Base-by-base conservation (phyloP, 1,140 invertebrate species). In the Habropoda laboriosa region DNA sequence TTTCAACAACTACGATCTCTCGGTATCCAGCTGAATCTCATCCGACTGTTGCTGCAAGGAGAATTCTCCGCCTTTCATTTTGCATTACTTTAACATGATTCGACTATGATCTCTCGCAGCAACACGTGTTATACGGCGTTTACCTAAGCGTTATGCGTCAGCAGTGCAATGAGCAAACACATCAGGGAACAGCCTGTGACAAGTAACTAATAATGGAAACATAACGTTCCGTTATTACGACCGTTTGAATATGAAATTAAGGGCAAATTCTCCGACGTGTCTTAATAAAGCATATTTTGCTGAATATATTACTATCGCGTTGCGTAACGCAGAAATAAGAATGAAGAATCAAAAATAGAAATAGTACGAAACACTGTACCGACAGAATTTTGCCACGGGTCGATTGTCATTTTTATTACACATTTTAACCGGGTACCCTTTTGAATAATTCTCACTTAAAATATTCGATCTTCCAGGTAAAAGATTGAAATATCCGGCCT, bases 31-130 rank as follows among this genome's bases (percentile, higher is more conserved):
- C 2, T 38, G 10, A 32, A 70, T 61, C 30, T 47, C 27, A 60
- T 71, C 32, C 32, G n/a, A 60, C 42, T 16, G 10, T 12, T 2
- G 32, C 35, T 38, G 21, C 18, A 42, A 40, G 53, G 51, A 57
- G 35, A 49, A 57, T 51, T 49, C 66, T 27, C 10, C 21, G 51
- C 63, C 63, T 71, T 49, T 78, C 64, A 45, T 57, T 57, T 70
- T 10, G 24, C n/a, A 35, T 51, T 51, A 51, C 64, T 68, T 40
- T n/a, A 78, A 60, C 42, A 6, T 32, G 51, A 60, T 53, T 30
- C 32, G 53, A 60, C 66, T 60, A 49, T 77, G 53, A 78, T 70
- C 42, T 70, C 42, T 60, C 6, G 18, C 16, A 21, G 32, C 55
- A 42, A 70, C 55, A 21, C 42, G 12, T 35, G 12, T 13, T 7